Evolutionary conservation across 2,113 vertebrate species (phyloP).

Genomic region (Myrmecobius fasciatus): DNA sequence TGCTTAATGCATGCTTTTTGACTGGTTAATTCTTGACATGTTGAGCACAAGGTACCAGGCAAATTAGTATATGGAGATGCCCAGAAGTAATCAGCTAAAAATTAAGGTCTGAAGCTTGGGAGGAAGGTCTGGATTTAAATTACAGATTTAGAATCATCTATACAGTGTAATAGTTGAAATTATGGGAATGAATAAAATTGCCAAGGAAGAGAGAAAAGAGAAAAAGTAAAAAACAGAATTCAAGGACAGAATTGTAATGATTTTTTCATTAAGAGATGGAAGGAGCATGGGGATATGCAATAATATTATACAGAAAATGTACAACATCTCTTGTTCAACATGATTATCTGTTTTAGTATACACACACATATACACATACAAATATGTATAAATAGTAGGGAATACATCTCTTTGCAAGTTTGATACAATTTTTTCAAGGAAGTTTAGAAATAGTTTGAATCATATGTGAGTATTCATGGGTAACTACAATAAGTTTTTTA

Average conservation of each 20-base stretch:
- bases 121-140: neutral
- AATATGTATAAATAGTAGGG: neutral
- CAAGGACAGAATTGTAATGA: neutral
- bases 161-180: neutral
- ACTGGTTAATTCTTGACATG: neutral
- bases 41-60: neutral
- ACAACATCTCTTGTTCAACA: neutral
- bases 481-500: neutral
- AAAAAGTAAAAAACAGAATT: neutral
- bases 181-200: neutral
- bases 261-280: neutral
- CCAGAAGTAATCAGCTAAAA: neutral
- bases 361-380: too few relatives aligned
- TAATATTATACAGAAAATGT: neutral
- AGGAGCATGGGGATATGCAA: neutral
- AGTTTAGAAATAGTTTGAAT: neutral
- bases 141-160: neutral
- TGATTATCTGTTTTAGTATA: neutral
- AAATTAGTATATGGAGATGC: neutral
- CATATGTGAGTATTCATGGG: neutral
- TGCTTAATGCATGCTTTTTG: neutral
- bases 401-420: neutral
- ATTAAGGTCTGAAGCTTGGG: neutral
- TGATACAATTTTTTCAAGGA: neutral
- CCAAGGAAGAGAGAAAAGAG: neutral